Evolutionary conservation across 2,113 vertebrate genomes (phyloP), one percentile per base, ranked within the genome.

Genomic region (Thalassoma bifasciatum): DNA sequence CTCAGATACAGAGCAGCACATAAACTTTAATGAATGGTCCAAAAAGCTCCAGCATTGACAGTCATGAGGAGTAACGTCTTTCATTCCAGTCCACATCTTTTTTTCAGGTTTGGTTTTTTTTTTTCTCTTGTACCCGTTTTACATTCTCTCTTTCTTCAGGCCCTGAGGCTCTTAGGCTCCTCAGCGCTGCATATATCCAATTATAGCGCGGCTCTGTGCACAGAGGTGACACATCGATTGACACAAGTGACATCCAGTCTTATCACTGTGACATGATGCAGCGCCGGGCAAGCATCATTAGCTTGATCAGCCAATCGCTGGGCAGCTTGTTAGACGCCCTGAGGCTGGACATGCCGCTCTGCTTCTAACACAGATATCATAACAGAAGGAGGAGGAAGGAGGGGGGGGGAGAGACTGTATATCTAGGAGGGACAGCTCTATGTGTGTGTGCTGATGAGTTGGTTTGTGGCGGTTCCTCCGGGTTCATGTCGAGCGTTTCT

Each of bases 211-310:
- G 77, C 77, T 89, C 79, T 50, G 88, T 68, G 85, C 78, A 34
- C 53, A 52, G 51, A 23, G 10, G 60, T 87, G 88, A 87, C 82
- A 90, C 85, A 88, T 88, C 84, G 66, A 91, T 78, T 85, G 85
- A 89, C 87, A 85, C 79, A 64, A 75, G 77, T 73, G 72, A 80
- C 84, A 83, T 72, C 80, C 72, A n/a, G 66, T 78, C 83, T 88
- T 84, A 88, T 89, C 86, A 63, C 77, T 19, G 69, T 76, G 84
- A 86, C 83, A 86, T 65, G 63, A 88, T 75, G 84, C 86, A 72
- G 81, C 74, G 86, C 76, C 24, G 65, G 81, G 47, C 73, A 58
- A 77, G 86, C 86, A 86, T 83, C 85, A 84, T 90, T 87, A 90
- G 73, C 71, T 69, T 71, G 73, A 86, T 84, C 79, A 68, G 78